These are phyloP conservation scores for Bellardia pandia DNA, from an alignment of 2,888 invertebrate species.

Conservation along the genomic window DNA sequence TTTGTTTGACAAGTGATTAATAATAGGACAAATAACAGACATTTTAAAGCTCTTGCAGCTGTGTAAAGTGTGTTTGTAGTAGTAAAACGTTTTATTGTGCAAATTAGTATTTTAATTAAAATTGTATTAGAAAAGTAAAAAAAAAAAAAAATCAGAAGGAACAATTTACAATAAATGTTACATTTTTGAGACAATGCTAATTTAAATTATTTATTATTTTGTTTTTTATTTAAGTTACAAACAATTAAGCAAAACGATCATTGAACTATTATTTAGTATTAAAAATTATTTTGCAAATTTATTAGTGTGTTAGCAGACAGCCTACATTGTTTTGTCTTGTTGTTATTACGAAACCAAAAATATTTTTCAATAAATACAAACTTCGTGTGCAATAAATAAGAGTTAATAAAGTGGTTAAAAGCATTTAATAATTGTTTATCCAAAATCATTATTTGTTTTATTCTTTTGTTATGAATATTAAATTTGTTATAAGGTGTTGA, in stretches of 20 bases:
- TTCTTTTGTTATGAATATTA: background rate
- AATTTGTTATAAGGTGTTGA: conserved; percentile 18
- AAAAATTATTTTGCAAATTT: background rate
- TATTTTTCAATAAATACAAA: background rate
- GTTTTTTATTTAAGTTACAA: background rate
- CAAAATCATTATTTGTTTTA: background rate
- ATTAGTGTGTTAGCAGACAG: background rate
- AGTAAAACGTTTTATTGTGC: background rate
- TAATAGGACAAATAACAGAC: background rate
- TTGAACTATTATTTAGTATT: background rate
- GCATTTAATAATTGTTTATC: background rate
- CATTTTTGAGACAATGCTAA: background rate
- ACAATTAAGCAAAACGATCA: background rate
- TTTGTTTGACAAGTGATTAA: conserved; percentile 9
- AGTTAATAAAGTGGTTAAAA: conserved; percentile 8
- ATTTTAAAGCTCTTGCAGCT: background rate
- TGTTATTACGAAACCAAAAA: background rate
- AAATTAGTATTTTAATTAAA: conserved; percentile 1
- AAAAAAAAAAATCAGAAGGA: background rate
- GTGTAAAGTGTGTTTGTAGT: background rate
- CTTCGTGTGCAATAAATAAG: background rate
- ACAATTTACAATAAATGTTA: background rate
- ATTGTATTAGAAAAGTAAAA: background rate
- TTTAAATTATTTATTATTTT: conserved; percentile 1
- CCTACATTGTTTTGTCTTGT: background rate